Conservation (phyloP, 2,113 vertebrate species). For the Podarcis raffonei region DNA sequence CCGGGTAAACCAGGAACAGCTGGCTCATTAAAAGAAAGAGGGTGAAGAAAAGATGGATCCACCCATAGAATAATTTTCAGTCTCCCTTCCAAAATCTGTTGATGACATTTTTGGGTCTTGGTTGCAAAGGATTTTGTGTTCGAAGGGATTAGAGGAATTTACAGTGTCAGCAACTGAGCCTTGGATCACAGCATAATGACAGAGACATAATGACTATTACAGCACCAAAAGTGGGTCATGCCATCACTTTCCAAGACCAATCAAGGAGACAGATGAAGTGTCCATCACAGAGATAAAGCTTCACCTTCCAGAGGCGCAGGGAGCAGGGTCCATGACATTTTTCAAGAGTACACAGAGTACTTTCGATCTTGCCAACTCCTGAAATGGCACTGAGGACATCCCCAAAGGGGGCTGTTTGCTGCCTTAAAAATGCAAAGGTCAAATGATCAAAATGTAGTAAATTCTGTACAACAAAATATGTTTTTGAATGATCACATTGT, state of each 20-base stretch:
- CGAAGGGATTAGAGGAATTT: slow-evolving; percentile 41
- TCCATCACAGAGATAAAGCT: background rate
- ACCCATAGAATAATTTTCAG: slow-evolving; percentile 52
- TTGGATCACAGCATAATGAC: background rate
- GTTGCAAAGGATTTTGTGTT: slow-evolving; percentile 29
- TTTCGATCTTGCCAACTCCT: slow-evolving; percentile 8
- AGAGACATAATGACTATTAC: slow-evolving; percentile 16
- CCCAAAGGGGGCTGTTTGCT: slow-evolving; percentile 7
- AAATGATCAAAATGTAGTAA: slow-evolving; percentile 7
- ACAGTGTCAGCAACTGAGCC: accelerated
- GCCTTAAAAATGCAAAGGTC: slow-evolving; percentile 27
- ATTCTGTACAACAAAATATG: background rate
- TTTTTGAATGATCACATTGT: background rate
- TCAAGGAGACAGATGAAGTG: slow-evolving; percentile 6
- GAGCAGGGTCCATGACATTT: background rate
- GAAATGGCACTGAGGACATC: slow-evolving; percentile 14
- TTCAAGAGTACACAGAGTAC: background rate
- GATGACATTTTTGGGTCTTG: slow-evolving; percentile 38
- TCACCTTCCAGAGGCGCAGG: background rate
- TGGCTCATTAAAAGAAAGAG: slow-evolving; percentile 4
- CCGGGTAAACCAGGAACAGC: slow-evolving; percentile 22
- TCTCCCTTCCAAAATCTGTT: slow-evolving; percentile 19
- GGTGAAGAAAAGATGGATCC: slow-evolving; percentile 19
- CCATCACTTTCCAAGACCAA: slow-evolving; percentile 7
- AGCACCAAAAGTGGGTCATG: slow-evolving; percentile 15